Evolutionary conservation across 2,888 invertebrate genomes (phyloP), one percentile per base, ranked within the genome.

Genomic region (Drosophila silvestris): DNA sequence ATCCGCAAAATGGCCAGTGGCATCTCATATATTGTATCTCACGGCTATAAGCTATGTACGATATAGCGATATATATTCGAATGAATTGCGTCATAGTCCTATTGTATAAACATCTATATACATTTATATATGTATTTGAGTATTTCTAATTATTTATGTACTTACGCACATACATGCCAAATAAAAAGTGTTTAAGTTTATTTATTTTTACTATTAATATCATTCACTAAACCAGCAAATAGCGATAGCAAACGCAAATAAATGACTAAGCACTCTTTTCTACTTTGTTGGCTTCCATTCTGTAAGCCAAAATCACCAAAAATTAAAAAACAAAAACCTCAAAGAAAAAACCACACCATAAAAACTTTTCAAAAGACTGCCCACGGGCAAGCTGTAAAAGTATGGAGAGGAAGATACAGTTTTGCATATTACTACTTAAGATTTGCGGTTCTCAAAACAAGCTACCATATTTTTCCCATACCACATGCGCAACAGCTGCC

Each of bases 151-250:
- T 47, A 47, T 59, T 28, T 39, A 30, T 41, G 41, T 30, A 41
- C 30, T 57, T 16, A 57, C 4, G 30, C 16, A 58, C 58, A 41
- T 41, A 22, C 2, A 70, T 68, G 70, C 62, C 62, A 47, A 74
- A 74, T 63, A 67, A 79, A 76, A 59, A 66, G 73, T 74, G 52
- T 77, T 68, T 61, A 47, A 69, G 70, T 76, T 76, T 85, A 74
- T 87, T 89, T 89, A 77, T 70, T 79, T 87, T 72, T 84, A 37
- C 84, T 71, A 75, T 84, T 87, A 81, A 84, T 86, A 86, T 51
- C 57, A 70, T 66, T 67, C 70, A 74, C 69, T 73, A 78, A 70
- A 22, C 52, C 63, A 28, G 22, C 39, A 70, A 67, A 83, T 83
- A 80, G 59, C 70, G 7, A 9, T 72, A 58, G 56, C 59, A 59